phyloP scores from a whole-genome alignment of 1,140 invertebrate species.

The Nasonia vitripennis region DNA sequence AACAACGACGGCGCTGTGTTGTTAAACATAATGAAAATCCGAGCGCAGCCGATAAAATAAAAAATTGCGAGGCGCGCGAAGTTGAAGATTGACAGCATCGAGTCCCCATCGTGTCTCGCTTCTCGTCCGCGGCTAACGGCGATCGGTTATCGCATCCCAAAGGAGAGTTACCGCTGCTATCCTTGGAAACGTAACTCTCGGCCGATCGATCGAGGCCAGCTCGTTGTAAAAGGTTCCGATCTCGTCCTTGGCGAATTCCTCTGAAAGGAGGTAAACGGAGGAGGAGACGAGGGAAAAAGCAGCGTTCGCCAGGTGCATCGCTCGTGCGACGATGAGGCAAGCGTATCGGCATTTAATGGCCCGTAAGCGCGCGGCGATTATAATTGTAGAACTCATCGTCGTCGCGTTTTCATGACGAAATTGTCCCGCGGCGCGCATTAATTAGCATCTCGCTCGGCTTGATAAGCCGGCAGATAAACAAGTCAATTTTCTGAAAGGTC shows the following conservation, averaged over 20 bases:
- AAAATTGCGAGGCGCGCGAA: too few species aligned
- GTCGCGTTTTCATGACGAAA: background rate
- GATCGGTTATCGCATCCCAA: conserved; percentile 11
- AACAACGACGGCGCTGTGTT: too few species aligned
- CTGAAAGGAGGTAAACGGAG: background rate
- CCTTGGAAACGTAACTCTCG: conserved; percentile 25
- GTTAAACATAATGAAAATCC: too few species aligned
- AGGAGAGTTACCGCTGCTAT: conserved; percentile 9
- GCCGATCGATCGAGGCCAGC: conserved; percentile 27
- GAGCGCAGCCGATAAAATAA: too few species aligned
- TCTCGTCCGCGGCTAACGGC: background rate
- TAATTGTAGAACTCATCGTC: background rate
- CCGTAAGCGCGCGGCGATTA: background rate
- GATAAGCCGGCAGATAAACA: too few species aligned
- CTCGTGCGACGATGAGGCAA: conserved; percentile 16
- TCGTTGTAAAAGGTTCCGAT: conserved; percentile 23
- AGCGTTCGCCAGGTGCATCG: background rate
- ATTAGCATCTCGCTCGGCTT: background rate
- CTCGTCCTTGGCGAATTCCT: conserved; percentile 30
- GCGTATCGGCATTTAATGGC: conserved; percentile 7
- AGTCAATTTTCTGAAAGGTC: too few species aligned
- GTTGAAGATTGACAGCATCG: too few species aligned
- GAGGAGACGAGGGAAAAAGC: background rate
- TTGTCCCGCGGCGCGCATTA: background rate
- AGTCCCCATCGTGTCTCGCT: background rate